These are phyloP conservation scores for Nebria ingens DNA, from an alignment of 1,140 invertebrate species.

Conservation along the genomic window DNA sequence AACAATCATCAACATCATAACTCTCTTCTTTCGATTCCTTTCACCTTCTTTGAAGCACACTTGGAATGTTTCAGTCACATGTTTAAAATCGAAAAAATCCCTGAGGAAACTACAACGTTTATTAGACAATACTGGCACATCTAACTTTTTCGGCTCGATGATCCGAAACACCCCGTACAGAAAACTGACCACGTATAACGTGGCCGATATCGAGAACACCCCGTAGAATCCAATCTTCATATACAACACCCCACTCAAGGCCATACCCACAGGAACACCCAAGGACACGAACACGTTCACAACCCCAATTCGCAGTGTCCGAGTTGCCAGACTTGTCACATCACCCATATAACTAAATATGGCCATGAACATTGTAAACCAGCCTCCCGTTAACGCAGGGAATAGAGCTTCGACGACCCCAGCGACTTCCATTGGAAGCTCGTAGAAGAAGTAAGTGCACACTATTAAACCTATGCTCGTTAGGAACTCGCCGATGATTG, in stretches of 20 bases:
- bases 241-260: conserved; percentile 58
- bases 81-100: conserved; percentile 62
- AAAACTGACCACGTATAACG: conserved; percentile 62
- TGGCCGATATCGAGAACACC: conserved; percentile 61
- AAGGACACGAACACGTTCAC: conserved; percentile 72
- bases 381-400: conserved; percentile 69
- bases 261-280: conserved; percentile 67
- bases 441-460: conserved; percentile 66
- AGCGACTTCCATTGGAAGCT: conserved; percentile 66
- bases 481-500: conserved; percentile 69
- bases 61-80: conserved; percentile 60
- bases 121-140: conserved; percentile 32
- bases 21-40: conserved; percentile 56
- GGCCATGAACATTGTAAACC: conserved; percentile 82
- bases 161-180: conserved; percentile 56
- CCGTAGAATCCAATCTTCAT: conserved; percentile 69
- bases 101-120: conserved; percentile 29
- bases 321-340: conserved; percentile 65
- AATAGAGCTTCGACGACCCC: conserved; percentile 65
- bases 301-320: conserved; percentile 73
- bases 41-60: conserved; percentile 65
- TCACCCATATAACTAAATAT: conserved; percentile 84
- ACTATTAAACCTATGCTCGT: conserved; percentile 65
- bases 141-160: conserved; percentile 44
- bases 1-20: conserved; percentile 64